A percentile compares a stretch with the other conserved stretches of the same genome.
These are phyloP conservation scores for Echinops telfairi DNA, from an alignment of 2,113 vertebrate genomes.

Conservation along the genomic window DNA sequence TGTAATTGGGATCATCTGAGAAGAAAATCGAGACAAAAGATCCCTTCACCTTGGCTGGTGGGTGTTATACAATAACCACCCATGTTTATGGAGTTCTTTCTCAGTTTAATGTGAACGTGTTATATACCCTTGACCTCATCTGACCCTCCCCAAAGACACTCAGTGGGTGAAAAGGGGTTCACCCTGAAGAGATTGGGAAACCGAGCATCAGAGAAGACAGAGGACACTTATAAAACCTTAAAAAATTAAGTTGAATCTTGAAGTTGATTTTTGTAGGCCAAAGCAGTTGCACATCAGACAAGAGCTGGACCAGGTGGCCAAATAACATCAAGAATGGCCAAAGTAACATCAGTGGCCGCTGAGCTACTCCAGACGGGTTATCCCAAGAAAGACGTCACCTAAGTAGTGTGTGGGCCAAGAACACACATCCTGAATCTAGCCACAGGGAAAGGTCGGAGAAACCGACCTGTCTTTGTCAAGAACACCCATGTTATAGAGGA, in stretches of 20 bases:
- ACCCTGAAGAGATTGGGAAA: not conserved
- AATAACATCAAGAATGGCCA: not conserved
- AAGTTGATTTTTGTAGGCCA: conserved; percentile 36
- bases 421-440: not conserved
- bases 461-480: not conserved
- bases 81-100: not conserved
- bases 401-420: not conserved
- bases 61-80: not conserved
- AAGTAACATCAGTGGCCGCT: not conserved
- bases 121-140: not conserved
- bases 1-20: not conserved
- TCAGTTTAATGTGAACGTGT: not conserved
- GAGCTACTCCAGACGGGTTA: not conserved
- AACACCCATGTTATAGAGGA: not conserved
- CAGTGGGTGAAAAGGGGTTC: not conserved
- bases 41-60: not conserved
- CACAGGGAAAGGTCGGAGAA: not conserved
- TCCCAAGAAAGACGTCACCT: not conserved
- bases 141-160: not conserved
- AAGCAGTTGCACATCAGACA: conserved; percentile 13
- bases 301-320: not conserved
- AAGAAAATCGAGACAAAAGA: not conserved
- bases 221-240: not conserved
- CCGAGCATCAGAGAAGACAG: not conserved
- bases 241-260: not conserved